Evolutionary conservation across 2,113 vertebrate species (phyloP).

Genomic region (Ctenodactylus gundi): DNA sequence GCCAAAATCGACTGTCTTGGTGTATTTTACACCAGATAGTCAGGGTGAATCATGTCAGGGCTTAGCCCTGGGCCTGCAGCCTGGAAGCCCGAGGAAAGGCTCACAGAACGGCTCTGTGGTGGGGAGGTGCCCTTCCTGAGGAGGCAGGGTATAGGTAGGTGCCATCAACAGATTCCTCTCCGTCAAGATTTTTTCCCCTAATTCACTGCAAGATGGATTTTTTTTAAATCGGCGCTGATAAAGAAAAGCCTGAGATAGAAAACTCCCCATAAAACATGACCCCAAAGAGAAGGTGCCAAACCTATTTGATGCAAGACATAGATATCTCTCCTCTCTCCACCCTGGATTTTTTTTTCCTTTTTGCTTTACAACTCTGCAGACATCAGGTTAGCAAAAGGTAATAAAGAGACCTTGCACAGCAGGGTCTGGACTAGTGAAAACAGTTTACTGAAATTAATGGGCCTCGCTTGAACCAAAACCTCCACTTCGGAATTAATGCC

Average conservation of each 20-base stretch:
- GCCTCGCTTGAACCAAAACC: constrained; percentile 85
- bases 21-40: constrained; percentile 80
- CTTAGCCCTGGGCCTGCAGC: constrained; percentile 76
- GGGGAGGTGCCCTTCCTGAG: constrained; percentile 65
- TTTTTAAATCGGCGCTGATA: constrained; percentile 50
- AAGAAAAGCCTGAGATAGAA: constrained; percentile 52
- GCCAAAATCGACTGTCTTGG: constrained; percentile 83
- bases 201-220: constrained; percentile 71
- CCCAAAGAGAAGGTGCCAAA: constrained; percentile 63
- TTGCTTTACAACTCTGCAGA: constrained; percentile 74
- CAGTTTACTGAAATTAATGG: constrained; percentile 87
- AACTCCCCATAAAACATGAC: constrained; percentile 60
- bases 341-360: constrained; percentile 51
- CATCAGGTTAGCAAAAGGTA: constrained; percentile 81
- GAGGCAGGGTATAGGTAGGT: constrained; percentile 67
- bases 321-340: constrained; percentile 49
- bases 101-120: constrained; percentile 55
- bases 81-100: constrained; percentile 68
- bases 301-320: constrained; percentile 63
- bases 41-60: constrained; percentile 82
- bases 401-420: constrained; percentile 83
- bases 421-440: constrained; percentile 84
- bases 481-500: constrained; percentile 88
- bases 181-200: constrained; percentile 56
- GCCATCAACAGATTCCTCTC: constrained; percentile 47